These are phyloP conservation scores for Panorpa germanica DNA, from an alignment of 2,888 invertebrate species.

Conservation along the genomic window DNA sequence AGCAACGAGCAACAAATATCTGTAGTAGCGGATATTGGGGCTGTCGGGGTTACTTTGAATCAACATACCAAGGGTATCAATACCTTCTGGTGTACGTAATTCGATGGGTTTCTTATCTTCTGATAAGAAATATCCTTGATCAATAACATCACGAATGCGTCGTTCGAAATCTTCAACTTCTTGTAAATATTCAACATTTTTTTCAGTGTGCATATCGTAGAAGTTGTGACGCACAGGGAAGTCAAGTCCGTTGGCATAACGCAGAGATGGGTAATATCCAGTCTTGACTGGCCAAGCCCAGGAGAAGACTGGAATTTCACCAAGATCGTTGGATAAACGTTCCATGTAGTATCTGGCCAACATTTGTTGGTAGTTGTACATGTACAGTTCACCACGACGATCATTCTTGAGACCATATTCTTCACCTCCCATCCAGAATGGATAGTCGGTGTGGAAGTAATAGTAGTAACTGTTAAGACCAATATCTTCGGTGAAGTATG, in stretches of 20 bases:
- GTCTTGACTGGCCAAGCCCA: conserved; percentile 28
- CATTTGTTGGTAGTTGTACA: conserved; percentile 44
- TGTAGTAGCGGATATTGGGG: conserved; percentile 36
- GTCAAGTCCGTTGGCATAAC: conserved; percentile 37
- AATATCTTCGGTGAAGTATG: conserved; percentile 52
- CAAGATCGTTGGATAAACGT: conserved; percentile 41
- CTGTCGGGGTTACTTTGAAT: conserved; percentile 45
- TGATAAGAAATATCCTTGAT: conserved; percentile 25
- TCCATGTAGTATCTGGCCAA: conserved; percentile 50
- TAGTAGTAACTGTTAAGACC: conserved; percentile 47
- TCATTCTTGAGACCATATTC: conserved; percentile 28
- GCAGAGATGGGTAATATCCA: conserved; percentile 38
- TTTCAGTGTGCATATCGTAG: conserved; percentile 17
- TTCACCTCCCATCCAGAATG: conserved; percentile 40
- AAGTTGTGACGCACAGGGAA: conserved; percentile 35
- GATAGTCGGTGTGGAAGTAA: conserved; percentile 38
- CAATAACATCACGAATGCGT: conserved; percentile 29
- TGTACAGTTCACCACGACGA: conserved; percentile 43
- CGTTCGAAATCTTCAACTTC: conserved; percentile 21
- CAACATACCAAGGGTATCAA: conserved; percentile 42
- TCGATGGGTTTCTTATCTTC: conserved; percentile 32
- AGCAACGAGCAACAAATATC: conserved; percentile 32
- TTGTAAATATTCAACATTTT: conserved; percentile 17
- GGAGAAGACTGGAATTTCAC: conserved; percentile 34
- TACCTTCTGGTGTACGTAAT: conserved; percentile 36